phyloP scores from a whole-genome alignment of 1,140 invertebrate species.

The Apolygus lucorum region DNA sequence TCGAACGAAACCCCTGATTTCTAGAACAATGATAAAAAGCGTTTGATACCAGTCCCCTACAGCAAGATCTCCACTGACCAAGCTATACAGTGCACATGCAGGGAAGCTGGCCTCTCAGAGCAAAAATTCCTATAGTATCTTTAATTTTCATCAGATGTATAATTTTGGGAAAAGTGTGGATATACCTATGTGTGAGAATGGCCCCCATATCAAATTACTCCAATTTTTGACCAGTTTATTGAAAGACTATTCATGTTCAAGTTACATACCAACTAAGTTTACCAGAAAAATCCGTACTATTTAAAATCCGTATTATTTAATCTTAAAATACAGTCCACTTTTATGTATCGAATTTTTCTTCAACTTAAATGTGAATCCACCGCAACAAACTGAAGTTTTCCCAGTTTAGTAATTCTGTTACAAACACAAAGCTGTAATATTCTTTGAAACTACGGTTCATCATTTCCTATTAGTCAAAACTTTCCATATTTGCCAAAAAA shows the following conservation, averaged over 20 bases:
- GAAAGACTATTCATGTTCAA: not conserved
- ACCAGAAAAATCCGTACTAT: not conserved
- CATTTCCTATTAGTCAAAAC: too few species aligned
- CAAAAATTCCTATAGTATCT: slow-evolving; percentile 28
- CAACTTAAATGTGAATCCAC: too few species aligned
- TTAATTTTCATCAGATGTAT: not conserved
- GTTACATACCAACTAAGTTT: not conserved
- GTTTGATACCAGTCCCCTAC: slow-evolving; percentile 97
- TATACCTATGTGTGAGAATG: not conserved
- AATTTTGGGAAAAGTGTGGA: not conserved
- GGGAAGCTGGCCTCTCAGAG: slow-evolving; percentile 29
- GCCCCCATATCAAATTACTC: not conserved
- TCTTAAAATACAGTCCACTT: too few species aligned
- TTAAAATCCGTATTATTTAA: too few species aligned
- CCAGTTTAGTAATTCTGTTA: too few species aligned
- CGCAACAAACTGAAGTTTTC: too few species aligned
- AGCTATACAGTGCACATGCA: slow-evolving; percentile 49
- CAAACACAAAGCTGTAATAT: too few species aligned
- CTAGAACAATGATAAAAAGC: slow-evolving; percentile 98
- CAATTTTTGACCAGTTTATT: not conserved
- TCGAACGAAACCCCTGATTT: slow-evolving; percentile 95
- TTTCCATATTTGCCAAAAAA: too few species aligned
- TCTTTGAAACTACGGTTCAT: too few species aligned
- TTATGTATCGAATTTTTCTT: too few species aligned
- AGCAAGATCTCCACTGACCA: slow-evolving; percentile 98